A percentile compares a stretch with the other conserved stretches of the same genome.
These are phyloP conservation scores for Napeogenes sylphis DNA, from an alignment of 2,888 invertebrate genomes.

Conservation along the genomic window DNA sequence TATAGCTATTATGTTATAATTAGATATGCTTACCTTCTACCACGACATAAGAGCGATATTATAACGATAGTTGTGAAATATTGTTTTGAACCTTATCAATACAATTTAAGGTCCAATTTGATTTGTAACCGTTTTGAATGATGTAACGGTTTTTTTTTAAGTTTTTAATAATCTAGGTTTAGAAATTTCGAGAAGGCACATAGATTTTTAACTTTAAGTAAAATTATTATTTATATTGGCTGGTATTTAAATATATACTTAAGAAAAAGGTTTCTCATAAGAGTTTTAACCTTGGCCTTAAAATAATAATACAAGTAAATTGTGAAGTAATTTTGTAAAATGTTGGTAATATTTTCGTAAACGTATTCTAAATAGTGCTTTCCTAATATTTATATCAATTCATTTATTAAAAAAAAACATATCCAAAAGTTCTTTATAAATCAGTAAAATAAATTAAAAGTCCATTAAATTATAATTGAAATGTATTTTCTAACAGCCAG, in stretches of 20 bases:
- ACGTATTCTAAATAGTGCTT: too few relatives aligned
- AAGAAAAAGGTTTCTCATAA: too few relatives aligned
- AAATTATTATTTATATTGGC: not conserved
- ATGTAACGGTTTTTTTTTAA: constrained; percentile 6
- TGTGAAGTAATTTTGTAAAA: too few relatives aligned
- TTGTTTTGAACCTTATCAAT: not conserved
- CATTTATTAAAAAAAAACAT: not conserved
- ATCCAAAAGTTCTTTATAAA: not conserved
- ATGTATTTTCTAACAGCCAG: constrained; percentile 6
- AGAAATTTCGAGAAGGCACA: constrained; percentile 4
- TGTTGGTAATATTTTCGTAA: too few relatives aligned
- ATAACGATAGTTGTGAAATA: constrained; percentile 2
- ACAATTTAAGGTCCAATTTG: not conserved
- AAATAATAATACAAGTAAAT: too few relatives aligned
- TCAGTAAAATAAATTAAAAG: constrained; percentile 5
- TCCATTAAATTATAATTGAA: constrained; percentile 7
- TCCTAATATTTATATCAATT: not conserved
- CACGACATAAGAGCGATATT: constrained; percentile 1
- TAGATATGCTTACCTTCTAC: constrained; percentile 7
- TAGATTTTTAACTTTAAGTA: constrained; percentile 1
- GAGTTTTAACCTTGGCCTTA: too few relatives aligned
- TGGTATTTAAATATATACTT: too few relatives aligned
- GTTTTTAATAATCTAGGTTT: constrained; percentile 6
- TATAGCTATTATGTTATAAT: constrained; percentile 12
- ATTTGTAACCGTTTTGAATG: not conserved